phyloP scores from a whole-genome alignment of 2,113 vertebrate genomes.

The Misgurnus mizolepis region DNA sequence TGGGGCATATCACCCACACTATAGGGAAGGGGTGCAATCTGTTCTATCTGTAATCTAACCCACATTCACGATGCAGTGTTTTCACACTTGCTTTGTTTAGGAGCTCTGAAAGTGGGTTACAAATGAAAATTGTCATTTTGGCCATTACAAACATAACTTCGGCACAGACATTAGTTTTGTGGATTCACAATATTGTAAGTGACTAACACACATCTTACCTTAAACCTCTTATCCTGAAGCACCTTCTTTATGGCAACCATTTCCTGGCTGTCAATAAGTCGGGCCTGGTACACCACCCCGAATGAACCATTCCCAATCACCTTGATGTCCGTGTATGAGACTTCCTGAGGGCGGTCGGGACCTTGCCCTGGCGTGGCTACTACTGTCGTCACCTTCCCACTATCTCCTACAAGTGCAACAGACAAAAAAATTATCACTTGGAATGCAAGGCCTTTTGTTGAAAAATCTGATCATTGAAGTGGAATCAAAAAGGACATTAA shows the following conservation, averaged over 20 bases:
- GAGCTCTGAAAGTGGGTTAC: background rate
- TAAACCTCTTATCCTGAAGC: slow-evolving; percentile 93
- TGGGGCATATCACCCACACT: too few species aligned
- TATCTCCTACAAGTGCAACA: slow-evolving; percentile 76
- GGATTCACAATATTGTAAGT: background rate
- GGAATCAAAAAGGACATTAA: background rate
- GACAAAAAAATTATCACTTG: background rate
- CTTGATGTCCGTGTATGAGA: slow-evolving; percentile 93
- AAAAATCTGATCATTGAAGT: background rate
- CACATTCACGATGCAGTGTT: background rate
- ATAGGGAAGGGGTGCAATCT: background rate
- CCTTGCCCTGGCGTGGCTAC: slow-evolving; percentile 90
- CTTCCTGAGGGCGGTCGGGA: slow-evolving; percentile 89
- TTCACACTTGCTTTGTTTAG: background rate
- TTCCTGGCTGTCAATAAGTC: slow-evolving; percentile 88
- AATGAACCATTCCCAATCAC: slow-evolving; percentile 94
- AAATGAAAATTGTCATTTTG: background rate
- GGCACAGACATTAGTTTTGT: too few species aligned
- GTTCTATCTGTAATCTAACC: too few species aligned
- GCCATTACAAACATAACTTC: background rate
- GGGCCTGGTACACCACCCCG: slow-evolving; percentile 92
- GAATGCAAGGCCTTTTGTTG: background rate
- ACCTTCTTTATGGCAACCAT: slow-evolving; percentile 96
- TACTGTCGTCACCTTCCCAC: slow-evolving; percentile 89
- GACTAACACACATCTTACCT: slow-evolving; percentile 69